Percentiles rank a stretch among this genome's conserved stretches.
Conservation (phyloP, 2,797 vertebrate species). For the Cuculus canorus region DNA sequence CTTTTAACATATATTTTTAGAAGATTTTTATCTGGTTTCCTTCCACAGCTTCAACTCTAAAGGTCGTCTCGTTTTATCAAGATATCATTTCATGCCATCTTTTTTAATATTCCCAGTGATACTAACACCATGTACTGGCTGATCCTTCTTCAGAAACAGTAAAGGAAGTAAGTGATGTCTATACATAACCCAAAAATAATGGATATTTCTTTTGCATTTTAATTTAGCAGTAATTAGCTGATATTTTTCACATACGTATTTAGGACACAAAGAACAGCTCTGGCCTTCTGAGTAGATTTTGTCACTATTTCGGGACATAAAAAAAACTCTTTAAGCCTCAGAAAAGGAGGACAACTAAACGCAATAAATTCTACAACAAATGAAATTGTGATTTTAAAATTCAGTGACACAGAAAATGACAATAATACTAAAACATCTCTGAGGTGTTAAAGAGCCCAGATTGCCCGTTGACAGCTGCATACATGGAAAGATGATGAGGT, state of each 20-base stretch:
- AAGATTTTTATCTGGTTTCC: conserved; percentile 2
- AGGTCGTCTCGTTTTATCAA: conserved; percentile 27
- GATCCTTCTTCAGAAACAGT: neutral
- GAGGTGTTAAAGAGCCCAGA: neutral
- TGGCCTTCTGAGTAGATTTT: neutral
- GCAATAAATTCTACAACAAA: neutral
- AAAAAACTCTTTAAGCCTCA: neutral
- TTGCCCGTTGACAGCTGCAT: neutral
- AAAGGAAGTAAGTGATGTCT: neutral
- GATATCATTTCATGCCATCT: neutral
- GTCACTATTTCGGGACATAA: neutral
- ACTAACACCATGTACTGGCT: neutral
- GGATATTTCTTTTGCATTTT: neutral
- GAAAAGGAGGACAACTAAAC: neutral
- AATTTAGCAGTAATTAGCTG: conserved; percentile 36
- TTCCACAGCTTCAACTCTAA: conserved; percentile 11
- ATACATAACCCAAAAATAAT: conserved; percentile 15
- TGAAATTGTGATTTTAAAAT: neutral
- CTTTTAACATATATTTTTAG: neutral
- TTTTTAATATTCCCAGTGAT: neutral
- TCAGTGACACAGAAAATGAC: neutral
- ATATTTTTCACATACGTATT: neutral
- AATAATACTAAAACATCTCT: neutral
- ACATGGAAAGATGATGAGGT: neutral
- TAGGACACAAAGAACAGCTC: neutral